Evolutionary conservation across 2,888 invertebrate species (phyloP), one percentile per base, ranked within the genome.

Genomic region (Muscina levida): DNA sequence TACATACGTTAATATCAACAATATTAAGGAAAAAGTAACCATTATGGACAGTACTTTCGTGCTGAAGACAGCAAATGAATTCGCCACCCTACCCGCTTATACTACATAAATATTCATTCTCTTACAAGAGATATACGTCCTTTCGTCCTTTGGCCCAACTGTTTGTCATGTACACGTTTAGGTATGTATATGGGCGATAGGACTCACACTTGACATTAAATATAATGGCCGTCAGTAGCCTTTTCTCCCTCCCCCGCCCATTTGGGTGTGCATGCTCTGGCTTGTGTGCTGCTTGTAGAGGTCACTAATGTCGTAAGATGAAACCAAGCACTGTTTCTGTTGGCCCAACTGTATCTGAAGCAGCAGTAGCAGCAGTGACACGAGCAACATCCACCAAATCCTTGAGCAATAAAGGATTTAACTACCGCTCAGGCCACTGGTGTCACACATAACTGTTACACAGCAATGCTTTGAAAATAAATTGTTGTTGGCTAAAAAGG

Each of bases 281-380:
- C 70, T 19, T 65, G 15, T 42, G 48, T 65, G 37, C 42, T 39
- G 56, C 73, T 44, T 56, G 87, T 85, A 84, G 88, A 87, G 87
- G 88, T 87, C 88, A 87, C 86, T 85, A 84, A 85, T 87, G 86
- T 87, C 86, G 86, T 87, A 87, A 87, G 87, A 87, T 86, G 87
- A 13, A 56, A 24, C 8, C 1, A 26, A 22, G 56, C n/a, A 1
- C 22, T 22, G 56, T 26, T 13, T 22, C 56, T 44, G 13, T 56
- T n/a, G 37, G 39, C 57, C 59, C 59, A 37, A 39, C 17, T 39
- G 39, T 13, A 53, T 22, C 24, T 53, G 53, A 0, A 15, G 3
- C 42, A 13, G 39, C 17, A 59, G 59, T 39, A 39, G 22, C 62
- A 22, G 22, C 2, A 19, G 62, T 62, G 62, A 62, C 42, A 62